phyloP scores from a whole-genome alignment of 1,140 invertebrate genomes.

The Tribolium castaneum region DNA sequence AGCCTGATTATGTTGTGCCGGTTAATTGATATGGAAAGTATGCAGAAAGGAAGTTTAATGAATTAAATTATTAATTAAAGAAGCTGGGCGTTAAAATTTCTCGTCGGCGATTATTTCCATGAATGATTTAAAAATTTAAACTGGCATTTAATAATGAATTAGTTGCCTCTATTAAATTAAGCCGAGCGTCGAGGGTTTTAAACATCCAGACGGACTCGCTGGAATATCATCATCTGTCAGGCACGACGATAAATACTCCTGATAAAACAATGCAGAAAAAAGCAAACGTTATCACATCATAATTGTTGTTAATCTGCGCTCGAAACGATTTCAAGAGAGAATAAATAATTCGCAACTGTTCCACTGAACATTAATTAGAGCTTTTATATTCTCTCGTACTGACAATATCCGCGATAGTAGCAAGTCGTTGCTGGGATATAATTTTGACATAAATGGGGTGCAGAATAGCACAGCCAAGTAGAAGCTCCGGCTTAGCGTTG shows the following conservation, averaged over 20 bases:
- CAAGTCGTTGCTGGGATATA: slow-evolving; percentile 43
- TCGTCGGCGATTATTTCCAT: slow-evolving; percentile 23
- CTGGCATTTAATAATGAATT: slow-evolving; percentile 21
- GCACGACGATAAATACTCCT: slow-evolving; percentile 12
- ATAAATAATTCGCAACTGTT: slow-evolving; percentile 23
- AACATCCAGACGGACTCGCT: slow-evolving; percentile 1
- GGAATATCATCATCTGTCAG: not conserved
- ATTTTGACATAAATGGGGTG: slow-evolving; percentile 49
- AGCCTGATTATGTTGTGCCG: slow-evolving; percentile 20
- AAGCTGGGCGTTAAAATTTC: slow-evolving; percentile 20
- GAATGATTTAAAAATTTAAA: slow-evolving; percentile 25
- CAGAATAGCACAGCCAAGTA: slow-evolving; percentile 40
- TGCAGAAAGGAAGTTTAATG: slow-evolving; percentile 34
- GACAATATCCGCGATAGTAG: slow-evolving; percentile 39
- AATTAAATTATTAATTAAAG: slow-evolving; percentile 35
- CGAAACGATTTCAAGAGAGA: slow-evolving; percentile 14
- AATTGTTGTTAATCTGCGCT: slow-evolving; percentile 19
- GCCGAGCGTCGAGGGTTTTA: not conserved
- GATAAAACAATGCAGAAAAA: slow-evolving; percentile 1
- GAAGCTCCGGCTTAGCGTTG: slow-evolving; percentile 40
- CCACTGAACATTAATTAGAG: slow-evolving; percentile 26
- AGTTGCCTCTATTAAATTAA: slow-evolving; percentile 28
- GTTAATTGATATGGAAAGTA: slow-evolving; percentile 37
- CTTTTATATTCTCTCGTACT: slow-evolving; percentile 38
- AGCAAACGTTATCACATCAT: not conserved